A percentile compares a stretch with the other conserved stretches of the same genome.
These are phyloP conservation scores for Galerucella nymphaeae DNA, from an alignment of 2,888 invertebrate species.

Conservation along the genomic window DNA sequence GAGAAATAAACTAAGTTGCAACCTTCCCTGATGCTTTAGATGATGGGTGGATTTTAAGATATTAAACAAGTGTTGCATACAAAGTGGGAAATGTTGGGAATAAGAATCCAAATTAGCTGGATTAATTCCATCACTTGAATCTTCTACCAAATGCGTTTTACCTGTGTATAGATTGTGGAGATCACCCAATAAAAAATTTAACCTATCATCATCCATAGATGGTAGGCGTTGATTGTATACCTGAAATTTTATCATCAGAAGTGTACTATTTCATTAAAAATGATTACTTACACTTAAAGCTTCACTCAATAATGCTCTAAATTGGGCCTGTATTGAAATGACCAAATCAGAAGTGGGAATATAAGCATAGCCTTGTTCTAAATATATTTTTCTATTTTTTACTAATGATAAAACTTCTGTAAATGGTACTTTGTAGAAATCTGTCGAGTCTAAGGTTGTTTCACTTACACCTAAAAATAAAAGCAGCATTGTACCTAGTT, in stretches of 20 bases:
- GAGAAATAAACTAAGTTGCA: slow-evolving; percentile 93
- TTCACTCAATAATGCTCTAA: slow-evolving; percentile 76
- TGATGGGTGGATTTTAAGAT: slow-evolving; percentile 85
- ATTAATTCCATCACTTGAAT: slow-evolving; percentile 60
- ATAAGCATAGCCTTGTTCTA: slow-evolving; percentile 86
- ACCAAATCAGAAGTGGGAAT: slow-evolving; percentile 87
- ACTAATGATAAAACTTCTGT: slow-evolving; percentile 89
- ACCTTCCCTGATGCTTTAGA: slow-evolving; percentile 85
- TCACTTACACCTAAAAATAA: slow-evolving; percentile 64
- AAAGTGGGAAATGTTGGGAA: slow-evolving; percentile 90
- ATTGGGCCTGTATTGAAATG: slow-evolving; percentile 82
- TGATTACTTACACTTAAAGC: slow-evolving; percentile 72
- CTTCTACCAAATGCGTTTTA: slow-evolving; percentile 74
- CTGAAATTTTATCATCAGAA: slow-evolving; percentile 59
- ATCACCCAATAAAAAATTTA: slow-evolving; percentile 78
- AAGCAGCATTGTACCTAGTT: not conserved
- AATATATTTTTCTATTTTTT: slow-evolving; percentile 78
- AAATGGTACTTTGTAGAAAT: slow-evolving; percentile 73
- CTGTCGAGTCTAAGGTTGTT: slow-evolving; percentile 70
- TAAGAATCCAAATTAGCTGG: slow-evolving; percentile 74
- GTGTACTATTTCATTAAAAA: not conserved
- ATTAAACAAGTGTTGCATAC: slow-evolving; percentile 93
- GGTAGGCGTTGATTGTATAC: slow-evolving; percentile 75
- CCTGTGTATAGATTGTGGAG: slow-evolving; percentile 88
- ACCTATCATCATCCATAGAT: slow-evolving; percentile 84